Percentiles rank a stretch among this genome's conserved stretches.
Evolutionary conservation across 2,113 vertebrate species (phyloP).

Genomic region (Pelobates fuscus): DNA sequence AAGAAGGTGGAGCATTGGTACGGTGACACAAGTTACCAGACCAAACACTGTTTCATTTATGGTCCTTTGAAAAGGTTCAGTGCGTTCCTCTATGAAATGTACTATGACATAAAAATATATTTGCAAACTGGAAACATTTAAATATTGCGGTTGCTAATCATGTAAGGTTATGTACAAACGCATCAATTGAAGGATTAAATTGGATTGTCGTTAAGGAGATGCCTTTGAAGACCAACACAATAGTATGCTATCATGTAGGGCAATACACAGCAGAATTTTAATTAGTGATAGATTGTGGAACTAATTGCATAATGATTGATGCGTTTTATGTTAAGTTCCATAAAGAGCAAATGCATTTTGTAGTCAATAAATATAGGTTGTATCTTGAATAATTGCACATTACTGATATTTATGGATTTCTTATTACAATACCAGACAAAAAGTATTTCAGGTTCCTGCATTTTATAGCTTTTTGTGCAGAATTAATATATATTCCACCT

Average conservation of each 20-base stretch:
- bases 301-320: constrained; percentile 21
- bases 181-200: not conserved
- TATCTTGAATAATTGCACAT: not conserved
- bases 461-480: too few species aligned
- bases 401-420: not conserved
- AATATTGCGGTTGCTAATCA: not conserved
- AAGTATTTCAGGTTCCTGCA: too few species aligned
- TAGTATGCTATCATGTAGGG: constrained; percentile 14
- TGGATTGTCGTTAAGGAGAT: not conserved
- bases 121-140: too few species aligned
- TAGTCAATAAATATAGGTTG: not conserved
- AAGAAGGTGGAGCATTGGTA: too few species aligned
- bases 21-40: too few species aligned
- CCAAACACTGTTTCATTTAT: too few species aligned
- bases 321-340: constrained; percentile 3
- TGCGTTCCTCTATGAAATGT: too few species aligned
- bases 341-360: not conserved
- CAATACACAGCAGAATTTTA: constrained; percentile 11
- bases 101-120: too few species aligned
- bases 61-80: too few species aligned
- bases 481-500: too few species aligned
- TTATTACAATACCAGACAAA: too few species aligned
- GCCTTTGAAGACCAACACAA: not conserved
- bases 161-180: not conserved
- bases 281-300: constrained; percentile 21